phyloP scores from a whole-genome alignment of 2,113 vertebrate genomes.

The Zosterops lateralis region DNA sequence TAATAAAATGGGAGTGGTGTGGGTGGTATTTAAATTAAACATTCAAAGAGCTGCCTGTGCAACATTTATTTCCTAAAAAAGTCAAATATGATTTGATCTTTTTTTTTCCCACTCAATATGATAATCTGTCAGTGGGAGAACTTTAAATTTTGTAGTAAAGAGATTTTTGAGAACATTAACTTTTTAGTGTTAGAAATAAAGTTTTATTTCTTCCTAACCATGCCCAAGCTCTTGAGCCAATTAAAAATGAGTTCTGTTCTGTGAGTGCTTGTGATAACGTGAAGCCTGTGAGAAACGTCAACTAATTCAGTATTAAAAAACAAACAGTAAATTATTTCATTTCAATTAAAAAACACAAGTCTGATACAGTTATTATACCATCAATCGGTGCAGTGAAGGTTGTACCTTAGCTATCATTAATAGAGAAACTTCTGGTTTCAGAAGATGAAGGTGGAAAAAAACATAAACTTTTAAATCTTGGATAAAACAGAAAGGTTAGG shows the following conservation, averaged over 20 bases:
- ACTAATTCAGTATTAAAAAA: neutral
- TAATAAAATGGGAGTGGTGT: neutral
- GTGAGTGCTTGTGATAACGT: fast-evolving
- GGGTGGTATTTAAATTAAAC: neutral
- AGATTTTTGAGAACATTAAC: conserved; percentile 34
- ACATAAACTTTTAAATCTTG: neutral
- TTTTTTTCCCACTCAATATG: neutral
- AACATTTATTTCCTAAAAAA: neutral
- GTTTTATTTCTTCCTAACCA: conserved; percentile 9
- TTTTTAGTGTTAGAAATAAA: conserved; percentile 30
- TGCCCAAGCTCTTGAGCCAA: neutral
- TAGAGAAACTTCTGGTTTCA: neutral
- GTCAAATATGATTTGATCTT: neutral
- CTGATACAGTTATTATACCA: neutral
- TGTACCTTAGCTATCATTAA: neutral
- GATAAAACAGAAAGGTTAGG: neutral
- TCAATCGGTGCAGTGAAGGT: neutral
- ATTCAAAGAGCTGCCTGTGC: neutral
- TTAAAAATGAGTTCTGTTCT: neutral
- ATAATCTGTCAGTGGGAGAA: neutral
- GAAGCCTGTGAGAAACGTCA: neutral
- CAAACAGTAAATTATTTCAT: neutral
- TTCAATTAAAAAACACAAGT: neutral
- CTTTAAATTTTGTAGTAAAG: neutral
- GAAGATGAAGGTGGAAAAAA: neutral